phyloP scores from a whole-genome alignment of 1,140 invertebrate species.

The Diorhabda sublineata region DNA sequence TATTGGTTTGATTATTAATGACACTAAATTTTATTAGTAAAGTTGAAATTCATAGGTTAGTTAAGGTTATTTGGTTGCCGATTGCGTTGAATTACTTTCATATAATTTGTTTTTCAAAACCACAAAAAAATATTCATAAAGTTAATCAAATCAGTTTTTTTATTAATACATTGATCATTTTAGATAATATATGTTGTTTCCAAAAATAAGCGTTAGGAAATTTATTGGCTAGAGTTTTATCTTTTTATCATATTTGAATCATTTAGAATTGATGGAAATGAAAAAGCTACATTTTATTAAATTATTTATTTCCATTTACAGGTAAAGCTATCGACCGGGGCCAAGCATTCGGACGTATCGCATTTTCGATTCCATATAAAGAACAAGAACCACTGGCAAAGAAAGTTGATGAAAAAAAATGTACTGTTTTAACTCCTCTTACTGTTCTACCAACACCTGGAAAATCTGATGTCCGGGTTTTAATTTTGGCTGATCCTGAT shows the following conservation, averaged over 20 bases:
- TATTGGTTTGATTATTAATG: neutral
- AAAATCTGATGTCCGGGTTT: conserved; percentile 92
- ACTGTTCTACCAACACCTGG: conserved; percentile 91
- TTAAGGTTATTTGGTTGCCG: no score
- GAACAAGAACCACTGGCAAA: conserved; percentile 72
- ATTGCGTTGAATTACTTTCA: neutral
- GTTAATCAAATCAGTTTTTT: neutral
- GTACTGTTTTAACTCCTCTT: conserved; percentile 81
- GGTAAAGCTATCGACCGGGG: conserved; percentile 70
- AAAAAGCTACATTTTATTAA: no score
- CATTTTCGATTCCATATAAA: conserved; percentile 79
- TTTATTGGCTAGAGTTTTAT: no score
- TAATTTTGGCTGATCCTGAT: conserved; percentile 95
- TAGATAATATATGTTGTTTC: no score
- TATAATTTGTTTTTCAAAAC: neutral
- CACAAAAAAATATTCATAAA: neutral
- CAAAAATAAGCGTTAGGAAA: no score
- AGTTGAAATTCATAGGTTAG: no score
- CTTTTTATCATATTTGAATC: no score
- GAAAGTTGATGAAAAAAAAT: conserved; percentile 65
- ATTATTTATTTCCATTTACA: conserved; percentile 37
- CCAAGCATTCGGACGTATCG: conserved; percentile 93
- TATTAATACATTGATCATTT: no score
- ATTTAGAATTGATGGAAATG: no score
- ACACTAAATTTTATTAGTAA: no score